Evolutionary conservation across 2,888 invertebrate species (phyloP), one percentile per base, ranked within the genome.

Genomic region (Limnephilus auricula): DNA sequence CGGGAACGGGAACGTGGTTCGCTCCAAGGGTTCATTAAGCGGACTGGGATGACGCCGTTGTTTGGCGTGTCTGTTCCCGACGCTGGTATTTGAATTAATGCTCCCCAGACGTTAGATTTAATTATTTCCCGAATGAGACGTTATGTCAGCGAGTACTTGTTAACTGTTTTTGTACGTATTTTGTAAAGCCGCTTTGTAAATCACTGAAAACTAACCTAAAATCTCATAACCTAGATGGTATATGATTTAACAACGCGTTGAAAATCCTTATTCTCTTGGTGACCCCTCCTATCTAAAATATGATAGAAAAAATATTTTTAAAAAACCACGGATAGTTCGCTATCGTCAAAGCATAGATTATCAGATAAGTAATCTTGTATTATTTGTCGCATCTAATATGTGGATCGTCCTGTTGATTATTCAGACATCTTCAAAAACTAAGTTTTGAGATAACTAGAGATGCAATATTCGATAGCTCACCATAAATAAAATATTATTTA

Each of bases 1-100:
- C 79, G 89, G 80, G 79, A 30, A 37, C 79, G 89, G 78, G 18
- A 65, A 25, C 25, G 80, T 45, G 45, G 80, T 80, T 80, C 80
- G 89, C 79, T 89, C 45, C 79, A 45, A 89, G 89, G 80, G 89
- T 89, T 89, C 89, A 89, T 89, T 89, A 89, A 89, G 89, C 45
- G 89, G 40, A 80, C 40, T 80, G 18, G 80, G 30, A 32, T 80
- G 80, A 80, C 13, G 80, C 31, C 32, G 80, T 80, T 80, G 80
- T 80, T 80, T 80, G 80, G 32, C 65, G 32, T 80, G 80, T 65
- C 80, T 32, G 80, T 32, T 80, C 30, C 32, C 31, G 80, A 32
- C 80, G 80, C 80, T 4, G 31, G 80, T 32, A 31, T 80, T 80
- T 32, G 31, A 32, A 80, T 80, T 32, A 80, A 80, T 80, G 80